A percentile compares a stretch with the other conserved stretches of the same genome.
phyloP scores from a whole-genome alignment of 2,113 vertebrate genomes.

The Chroicocephalus ridibundus region DNA sequence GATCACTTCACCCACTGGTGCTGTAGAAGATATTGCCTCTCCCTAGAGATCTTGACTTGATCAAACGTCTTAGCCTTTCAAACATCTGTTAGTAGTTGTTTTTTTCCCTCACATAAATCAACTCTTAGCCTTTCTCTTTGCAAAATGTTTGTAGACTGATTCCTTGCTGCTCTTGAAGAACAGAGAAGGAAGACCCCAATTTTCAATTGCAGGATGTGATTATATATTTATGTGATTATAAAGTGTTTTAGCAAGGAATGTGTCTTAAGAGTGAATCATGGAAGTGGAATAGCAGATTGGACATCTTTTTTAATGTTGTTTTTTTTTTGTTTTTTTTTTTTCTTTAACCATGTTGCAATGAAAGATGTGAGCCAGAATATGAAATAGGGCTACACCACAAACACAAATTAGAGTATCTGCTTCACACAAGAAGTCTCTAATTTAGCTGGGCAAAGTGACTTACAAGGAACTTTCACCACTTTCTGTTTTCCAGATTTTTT shows the following conservation, averaged over 20 bases:
- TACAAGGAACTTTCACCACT: rapidly evolving
- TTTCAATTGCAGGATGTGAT: not conserved
- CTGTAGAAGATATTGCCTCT: not conserved
- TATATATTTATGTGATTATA: not conserved
- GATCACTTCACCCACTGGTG: not conserved
- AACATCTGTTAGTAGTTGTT: not conserved
- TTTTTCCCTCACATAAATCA: not conserved
- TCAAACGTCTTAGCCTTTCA: not conserved
- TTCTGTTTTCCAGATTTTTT: not conserved
- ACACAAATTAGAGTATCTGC: not conserved
- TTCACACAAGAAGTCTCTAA: not conserved
- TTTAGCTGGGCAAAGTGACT: not conserved
- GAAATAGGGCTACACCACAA: not conserved
- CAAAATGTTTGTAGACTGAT: not conserved
- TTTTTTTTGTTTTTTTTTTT: no score
- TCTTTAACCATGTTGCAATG: not conserved
- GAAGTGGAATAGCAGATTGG: not conserved
- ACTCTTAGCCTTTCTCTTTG: not conserved
- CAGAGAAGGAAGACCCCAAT: not conserved
- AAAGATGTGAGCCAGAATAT: not conserved
- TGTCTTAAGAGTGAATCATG: not conserved
- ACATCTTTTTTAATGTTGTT: no score
- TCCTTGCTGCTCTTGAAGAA: not conserved
- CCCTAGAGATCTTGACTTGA: not conserved
- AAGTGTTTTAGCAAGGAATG: not conserved